Conservation (phyloP, 2,113 vertebrate genomes). For the Ceyx melanurus region DNA sequence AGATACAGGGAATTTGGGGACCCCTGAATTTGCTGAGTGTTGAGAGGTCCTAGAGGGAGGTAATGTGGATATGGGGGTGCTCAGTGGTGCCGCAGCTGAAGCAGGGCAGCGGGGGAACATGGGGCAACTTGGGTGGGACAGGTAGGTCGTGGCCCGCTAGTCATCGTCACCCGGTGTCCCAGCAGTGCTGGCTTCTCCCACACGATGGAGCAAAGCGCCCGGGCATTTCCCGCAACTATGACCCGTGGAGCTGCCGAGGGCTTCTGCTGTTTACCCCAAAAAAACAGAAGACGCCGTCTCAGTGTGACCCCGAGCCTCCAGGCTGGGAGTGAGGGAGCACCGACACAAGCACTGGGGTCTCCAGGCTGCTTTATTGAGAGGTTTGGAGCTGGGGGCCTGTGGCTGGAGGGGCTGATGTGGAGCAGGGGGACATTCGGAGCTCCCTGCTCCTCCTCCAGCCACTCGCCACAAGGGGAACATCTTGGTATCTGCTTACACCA, state of each 20-base stretch:
- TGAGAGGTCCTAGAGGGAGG: neutral
- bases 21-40: neutral
- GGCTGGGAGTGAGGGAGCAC: neutral
- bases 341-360: neutral
- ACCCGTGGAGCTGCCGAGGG: rapidly evolving
- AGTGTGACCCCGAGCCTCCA: rapidly evolving
- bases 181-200: slow-evolving; percentile 63
- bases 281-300: neutral
- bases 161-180: neutral
- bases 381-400: neutral
- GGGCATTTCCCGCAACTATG: neutral
- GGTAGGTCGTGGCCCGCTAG: neutral
- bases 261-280: neutral
- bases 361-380: slow-evolving; percentile 35
- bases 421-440: rapidly evolving
- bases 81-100: rapidly evolving
- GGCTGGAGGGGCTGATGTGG: neutral
- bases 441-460: neutral
- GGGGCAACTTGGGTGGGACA: neutral
- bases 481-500: neutral
- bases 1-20: neutral
- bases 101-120: neutral
- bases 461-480: neutral
- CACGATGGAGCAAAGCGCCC: slow-evolving; percentile 52
- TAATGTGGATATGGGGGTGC: rapidly evolving